A percentile compares a stretch with the other conserved stretches of the same genome.
These are phyloP conservation scores for Phylloscopus collybita DNA, from an alignment of 2,797 vertebrate species.

Conservation along the genomic window DNA sequence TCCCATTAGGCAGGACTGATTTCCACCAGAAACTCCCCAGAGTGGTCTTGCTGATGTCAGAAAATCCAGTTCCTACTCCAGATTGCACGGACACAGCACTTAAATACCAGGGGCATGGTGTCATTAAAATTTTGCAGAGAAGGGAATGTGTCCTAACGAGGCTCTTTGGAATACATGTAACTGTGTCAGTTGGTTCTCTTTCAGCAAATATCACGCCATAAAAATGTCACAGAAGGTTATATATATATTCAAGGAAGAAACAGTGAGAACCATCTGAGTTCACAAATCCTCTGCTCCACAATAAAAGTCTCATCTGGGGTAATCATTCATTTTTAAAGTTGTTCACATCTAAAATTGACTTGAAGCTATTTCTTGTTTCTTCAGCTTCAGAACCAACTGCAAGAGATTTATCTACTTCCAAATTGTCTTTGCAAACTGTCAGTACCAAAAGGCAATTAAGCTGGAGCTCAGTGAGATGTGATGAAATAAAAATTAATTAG, in stretches of 20 bases:
- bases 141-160: not conserved
- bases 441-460: not conserved
- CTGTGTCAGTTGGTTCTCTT: not conserved
- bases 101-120: not conserved
- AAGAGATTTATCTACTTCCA: not conserved
- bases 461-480: not conserved
- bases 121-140: not conserved
- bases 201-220: conserved; percentile 16
- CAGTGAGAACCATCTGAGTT: not conserved
- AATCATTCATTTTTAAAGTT: conserved; percentile 22
- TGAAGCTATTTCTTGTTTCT: not conserved
- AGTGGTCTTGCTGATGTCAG: not conserved
- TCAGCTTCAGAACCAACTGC: not conserved
- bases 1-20: not conserved
- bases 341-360: not conserved
- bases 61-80: not conserved
- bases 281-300: conserved; percentile 8
- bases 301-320: not conserved
- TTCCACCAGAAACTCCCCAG: not conserved
- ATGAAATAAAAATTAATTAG: conserved; percentile 26
- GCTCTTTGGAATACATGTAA: not conserved
- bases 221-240: not conserved
- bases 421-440: not conserved
- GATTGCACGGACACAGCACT: not conserved
- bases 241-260: conserved; percentile 3